Base-by-base conservation (phyloP, 2,797 vertebrate species). In the Lacerta agilis region DNA sequence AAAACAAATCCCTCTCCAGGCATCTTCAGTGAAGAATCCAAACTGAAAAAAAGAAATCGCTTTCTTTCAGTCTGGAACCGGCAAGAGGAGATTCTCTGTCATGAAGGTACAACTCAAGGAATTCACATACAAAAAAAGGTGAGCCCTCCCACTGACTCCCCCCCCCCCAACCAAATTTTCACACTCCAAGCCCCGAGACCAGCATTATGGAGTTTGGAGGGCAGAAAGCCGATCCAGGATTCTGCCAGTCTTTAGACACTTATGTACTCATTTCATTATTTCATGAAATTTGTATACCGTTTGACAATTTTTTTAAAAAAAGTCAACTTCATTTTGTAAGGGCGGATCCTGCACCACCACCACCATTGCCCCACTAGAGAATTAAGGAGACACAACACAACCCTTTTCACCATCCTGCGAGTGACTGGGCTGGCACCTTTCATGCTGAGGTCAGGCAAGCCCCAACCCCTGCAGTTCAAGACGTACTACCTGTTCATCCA, bases 141-240 rank as follows among this genome's bases (percentile, higher is more conserved):
- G 18, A 9, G 10, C 43, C 43, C 43, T 45, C 27, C 49, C 10
- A 10, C 76, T 78, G 77, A 7, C 8, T 18, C 76, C 3, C 1
- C 15, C 8, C 23, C 3, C 8, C 8, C 4, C 2, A 2, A 15
- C 18, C 38, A 10, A 1, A 1, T 41, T 8, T 20, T 5, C 13
- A 55, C 5, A 4, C 18, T 29, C 45, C 29, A n/a, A 29, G 15
- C 9, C 25, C 49, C 3, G 1, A 55, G 49, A 1, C 49, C 13
- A 55, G 13, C 13, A 49, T 55, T 55, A 55, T 25, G 13, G 25
- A 8, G n/a, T 15, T 55, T 36, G 45, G 20, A 17, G 1, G 20
- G 69, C 9, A 72, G 29, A 36, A 36, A 36, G 69, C 2, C 27
- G 8, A 15, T 27, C 5, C 10, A 79, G 36, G 25, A 11, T 18